Base-by-base conservation (phyloP, 2,888 invertebrate species). In the Philereme transversata region DNA sequence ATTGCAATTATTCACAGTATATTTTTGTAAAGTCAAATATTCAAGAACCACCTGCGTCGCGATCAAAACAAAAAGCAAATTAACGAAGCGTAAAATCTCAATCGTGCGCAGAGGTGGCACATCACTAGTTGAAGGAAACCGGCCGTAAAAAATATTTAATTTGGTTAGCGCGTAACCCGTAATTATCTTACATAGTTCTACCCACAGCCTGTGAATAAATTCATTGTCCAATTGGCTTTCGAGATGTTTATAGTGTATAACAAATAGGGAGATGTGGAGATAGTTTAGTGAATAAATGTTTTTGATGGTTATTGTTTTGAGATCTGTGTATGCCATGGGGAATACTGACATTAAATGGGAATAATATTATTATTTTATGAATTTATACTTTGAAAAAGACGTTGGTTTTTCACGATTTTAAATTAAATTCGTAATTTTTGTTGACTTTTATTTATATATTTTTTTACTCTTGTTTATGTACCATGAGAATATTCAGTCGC, bases 71-170 rank as follows among this genome's bases (percentile, higher is more conserved):
- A 62, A 56, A 59, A 53, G 43, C 40, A 6, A 53, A 58, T 63
- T 61, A 65, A 63, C 64, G 60, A 65, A 58, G 57, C 57, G 54
- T 64, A 60, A 60, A 60, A 60, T 57, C 51, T 60, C 41, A 57
- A 59, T 51, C 57, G 60, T 55, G 57, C 38, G 51, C 51, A 47
- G 40, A 55, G 47, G 54, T 73, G 76, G 75, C 69, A 76, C 84
- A 81, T 76, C 86, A 79, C 86, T 86, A 84, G 73, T 64, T 60
- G 66, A 69, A 81, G 81, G 79, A 82, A 84, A 81, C 81, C 75
- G 78, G 70, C 81, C 82, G 81, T 83, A 83, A 84, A 85, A 84
- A 86, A 86, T 84, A 84, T 86, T 87, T 86, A 86, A 86, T 87
- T 86, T 86, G 81, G 81, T 76, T 82, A 81, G 77, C 78, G 78